These are phyloP conservation scores for Magallana gigas DNA, from an alignment of 1,140 invertebrate species.

Conservation along the genomic window DNA sequence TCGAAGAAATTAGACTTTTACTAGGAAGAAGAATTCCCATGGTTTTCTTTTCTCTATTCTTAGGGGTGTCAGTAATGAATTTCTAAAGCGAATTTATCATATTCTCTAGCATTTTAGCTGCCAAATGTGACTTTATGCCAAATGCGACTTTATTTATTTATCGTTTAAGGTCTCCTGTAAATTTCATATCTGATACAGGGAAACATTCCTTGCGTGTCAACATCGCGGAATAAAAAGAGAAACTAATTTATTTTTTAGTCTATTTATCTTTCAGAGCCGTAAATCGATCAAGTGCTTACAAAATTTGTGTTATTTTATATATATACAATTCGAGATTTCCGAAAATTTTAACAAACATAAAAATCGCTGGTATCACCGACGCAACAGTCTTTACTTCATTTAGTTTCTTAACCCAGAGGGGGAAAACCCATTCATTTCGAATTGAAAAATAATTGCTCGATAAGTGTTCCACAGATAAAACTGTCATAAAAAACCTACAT, in stretches of 20 bases:
- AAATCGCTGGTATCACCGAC: background rate
- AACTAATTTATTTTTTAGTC: constrained; percentile 36
- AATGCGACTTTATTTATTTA: constrained; percentile 25
- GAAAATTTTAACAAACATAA: constrained; percentile 1
- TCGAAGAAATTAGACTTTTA: background rate
- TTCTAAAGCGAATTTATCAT: constrained; percentile 18
- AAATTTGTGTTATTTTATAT: background rate
- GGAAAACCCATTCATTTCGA: background rate
- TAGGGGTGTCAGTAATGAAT: background rate
- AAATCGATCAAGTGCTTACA: constrained; percentile 1
- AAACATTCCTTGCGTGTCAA: constrained; percentile 28
- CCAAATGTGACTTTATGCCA: constrained; percentile 27
- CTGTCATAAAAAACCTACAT: background rate
- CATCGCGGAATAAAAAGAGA: constrained; percentile 28
- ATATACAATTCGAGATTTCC: background rate
- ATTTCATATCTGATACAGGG: constrained; percentile 19
- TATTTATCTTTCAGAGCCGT: constrained; percentile 15
- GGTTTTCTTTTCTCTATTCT: background rate
- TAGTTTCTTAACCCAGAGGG: background rate
- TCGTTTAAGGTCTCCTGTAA: constrained; percentile 22
- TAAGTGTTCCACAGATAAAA: background rate
- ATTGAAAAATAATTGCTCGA: constrained; percentile 14
- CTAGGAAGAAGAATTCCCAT: background rate
- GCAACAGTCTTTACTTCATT: background rate
- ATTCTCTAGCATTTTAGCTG: background rate